These are phyloP conservation scores for Sipha flava DNA, from an alignment of 1,140 invertebrate genomes.

Conservation along the genomic window DNA sequence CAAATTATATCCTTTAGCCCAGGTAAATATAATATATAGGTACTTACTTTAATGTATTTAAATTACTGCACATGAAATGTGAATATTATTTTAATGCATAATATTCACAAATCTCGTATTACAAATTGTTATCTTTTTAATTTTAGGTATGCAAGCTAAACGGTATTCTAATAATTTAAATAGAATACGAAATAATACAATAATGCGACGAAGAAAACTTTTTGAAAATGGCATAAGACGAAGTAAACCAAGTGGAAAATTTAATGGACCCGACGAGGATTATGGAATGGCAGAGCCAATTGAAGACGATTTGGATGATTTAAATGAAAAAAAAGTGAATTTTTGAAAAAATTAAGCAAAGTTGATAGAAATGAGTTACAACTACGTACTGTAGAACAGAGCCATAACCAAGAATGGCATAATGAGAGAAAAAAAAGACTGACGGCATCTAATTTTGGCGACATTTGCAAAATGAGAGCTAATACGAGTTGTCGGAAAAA, in stretches of 20 bases:
- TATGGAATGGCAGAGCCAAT: neutral
- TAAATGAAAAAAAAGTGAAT: neutral
- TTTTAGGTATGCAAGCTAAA: too few relatives aligned
- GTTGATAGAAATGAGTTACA: neutral
- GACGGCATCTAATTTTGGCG: neutral
- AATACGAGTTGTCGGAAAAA: constrained; percentile 6
- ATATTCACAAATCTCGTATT: too few relatives aligned
- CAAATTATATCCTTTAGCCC: too few relatives aligned
- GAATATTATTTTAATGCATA: too few relatives aligned
- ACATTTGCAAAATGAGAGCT: neutral
- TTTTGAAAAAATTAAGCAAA: neutral
- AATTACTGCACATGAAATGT: too few relatives aligned
- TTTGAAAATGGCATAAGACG: neutral
- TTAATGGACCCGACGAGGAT: neutral
- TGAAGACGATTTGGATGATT: neutral
- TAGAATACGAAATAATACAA: neutral
- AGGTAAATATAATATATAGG: too few relatives aligned
- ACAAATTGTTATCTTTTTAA: too few relatives aligned
- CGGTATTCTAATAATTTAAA: neutral
- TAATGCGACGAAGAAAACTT: neutral
- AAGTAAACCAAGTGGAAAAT: neutral
- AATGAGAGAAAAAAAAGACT: neutral
- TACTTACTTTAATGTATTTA: too few relatives aligned
- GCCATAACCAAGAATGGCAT: neutral
- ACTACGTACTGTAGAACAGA: neutral